phyloP scores from a whole-genome alignment of 1,140 invertebrate species.

The Lysiphlebus fabarum region DNA sequence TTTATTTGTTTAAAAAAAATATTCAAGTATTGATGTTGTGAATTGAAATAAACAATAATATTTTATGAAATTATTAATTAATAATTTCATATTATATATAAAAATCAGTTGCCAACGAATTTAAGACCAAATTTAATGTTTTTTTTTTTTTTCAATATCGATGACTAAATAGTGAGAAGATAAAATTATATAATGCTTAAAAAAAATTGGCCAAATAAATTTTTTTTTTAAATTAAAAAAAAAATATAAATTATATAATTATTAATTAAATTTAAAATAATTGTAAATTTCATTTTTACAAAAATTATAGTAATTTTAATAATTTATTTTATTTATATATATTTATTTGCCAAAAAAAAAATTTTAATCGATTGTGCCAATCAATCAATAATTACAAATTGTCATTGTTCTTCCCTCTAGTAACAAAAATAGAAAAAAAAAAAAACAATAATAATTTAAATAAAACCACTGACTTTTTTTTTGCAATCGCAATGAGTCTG shows the following conservation, averaged over 20 bases:
- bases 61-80: conserved; percentile 41
- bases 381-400: too few relatives aligned
- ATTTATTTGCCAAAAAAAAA: too few relatives aligned
- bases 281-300: too few relatives aligned
- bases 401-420: too few relatives aligned
- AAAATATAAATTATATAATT: too few relatives aligned
- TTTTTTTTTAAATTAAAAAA: not conserved
- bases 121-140: conserved; percentile 34
- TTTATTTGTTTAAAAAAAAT: conserved; percentile 30
- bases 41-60: conserved; percentile 39
- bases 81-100: too few relatives aligned
- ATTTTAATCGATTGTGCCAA: too few relatives aligned
- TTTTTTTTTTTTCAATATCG: conserved; percentile 18
- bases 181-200: not conserved
- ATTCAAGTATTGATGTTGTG: conserved; percentile 25
- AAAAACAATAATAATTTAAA: too few relatives aligned
- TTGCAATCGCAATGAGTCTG: not conserved
- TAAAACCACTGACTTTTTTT: conserved; percentile 6
- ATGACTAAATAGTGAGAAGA: conserved; percentile 5
- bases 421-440: too few relatives aligned
- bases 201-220: not conserved
- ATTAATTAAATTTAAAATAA: too few relatives aligned
- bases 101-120: conserved; percentile 38
- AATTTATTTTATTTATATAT: too few relatives aligned
- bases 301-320: too few relatives aligned